Evolutionary conservation across 2,888 invertebrate genomes (phyloP).

Genomic region (Smittia aterrima): DNA sequence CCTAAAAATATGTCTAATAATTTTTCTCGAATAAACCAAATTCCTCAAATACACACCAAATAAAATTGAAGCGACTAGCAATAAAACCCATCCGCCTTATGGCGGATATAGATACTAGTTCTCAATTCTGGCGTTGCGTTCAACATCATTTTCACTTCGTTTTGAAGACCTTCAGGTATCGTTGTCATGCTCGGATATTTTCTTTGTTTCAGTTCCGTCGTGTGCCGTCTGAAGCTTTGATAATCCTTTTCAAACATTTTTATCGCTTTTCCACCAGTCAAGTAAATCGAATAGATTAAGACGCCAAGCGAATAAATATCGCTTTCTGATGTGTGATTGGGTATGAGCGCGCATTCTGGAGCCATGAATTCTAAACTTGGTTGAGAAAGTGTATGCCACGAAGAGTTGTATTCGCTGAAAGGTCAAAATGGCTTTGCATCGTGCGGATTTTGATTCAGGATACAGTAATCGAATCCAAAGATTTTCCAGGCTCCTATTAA

Average conservation of each 20-base stretch:
- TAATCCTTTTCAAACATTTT: conserved; percentile 66
- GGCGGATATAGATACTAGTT: no score
- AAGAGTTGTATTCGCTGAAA: conserved; percentile 73
- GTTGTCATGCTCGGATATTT: conserved; percentile 62
- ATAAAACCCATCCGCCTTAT: no score
- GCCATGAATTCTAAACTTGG: conserved; percentile 77
- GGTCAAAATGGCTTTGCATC: conserved; percentile 72
- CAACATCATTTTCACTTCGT: conserved; percentile 80
- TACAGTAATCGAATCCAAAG: conserved; percentile 93
- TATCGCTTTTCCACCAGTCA: conserved; percentile 67
- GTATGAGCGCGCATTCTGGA: conserved; percentile 26
- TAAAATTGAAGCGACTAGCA: no score
- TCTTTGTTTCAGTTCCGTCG: conserved; percentile 65
- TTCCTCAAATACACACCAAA: no score
- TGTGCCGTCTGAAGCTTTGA: conserved; percentile 65
- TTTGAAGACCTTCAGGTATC: conserved; percentile 75
- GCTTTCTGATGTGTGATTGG: conserved; percentile 61
- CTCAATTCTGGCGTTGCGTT: conserved; percentile 80
- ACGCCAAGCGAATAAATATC: conserved; percentile 70
- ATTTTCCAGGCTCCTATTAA: conserved; percentile 96
- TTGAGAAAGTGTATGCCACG: conserved; percentile 70
- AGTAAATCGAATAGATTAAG: conserved; percentile 71
- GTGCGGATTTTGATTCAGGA: conserved; percentile 66
- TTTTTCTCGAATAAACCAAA: no score
- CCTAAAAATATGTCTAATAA: no score